These are phyloP conservation scores for Lagorchestes hirsutus DNA, from an alignment of 2,797 vertebrate species.

Conservation along the genomic window DNA sequence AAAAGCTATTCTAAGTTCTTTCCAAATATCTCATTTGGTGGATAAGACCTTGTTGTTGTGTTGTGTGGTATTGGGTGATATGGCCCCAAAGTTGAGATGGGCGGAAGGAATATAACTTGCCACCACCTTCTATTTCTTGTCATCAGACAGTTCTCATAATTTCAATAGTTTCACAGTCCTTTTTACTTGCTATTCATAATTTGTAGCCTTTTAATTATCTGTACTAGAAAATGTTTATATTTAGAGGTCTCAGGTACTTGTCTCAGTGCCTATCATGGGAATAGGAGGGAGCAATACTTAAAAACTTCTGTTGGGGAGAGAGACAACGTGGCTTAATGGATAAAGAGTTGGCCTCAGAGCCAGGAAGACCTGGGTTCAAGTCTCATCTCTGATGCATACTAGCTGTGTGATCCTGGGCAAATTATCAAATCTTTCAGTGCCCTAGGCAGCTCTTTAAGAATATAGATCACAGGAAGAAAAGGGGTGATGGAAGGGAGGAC, in stretches of 20 bases:
- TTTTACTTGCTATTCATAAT: background rate
- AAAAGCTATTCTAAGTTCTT: background rate
- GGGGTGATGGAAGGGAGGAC: too few relatives aligned
- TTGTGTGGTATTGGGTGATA: background rate
- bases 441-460: background rate
- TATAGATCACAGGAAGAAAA: background rate
- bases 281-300: background rate
- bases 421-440: too few relatives aligned
- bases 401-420: background rate
- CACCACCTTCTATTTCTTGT: background rate
- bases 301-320: background rate
- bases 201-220: background rate
- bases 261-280: background rate
- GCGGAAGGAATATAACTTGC: background rate
- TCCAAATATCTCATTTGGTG: background rate
- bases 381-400: too few relatives aligned
- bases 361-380: background rate
- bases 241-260: background rate
- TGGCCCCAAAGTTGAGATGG: background rate
- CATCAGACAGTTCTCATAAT: background rate
- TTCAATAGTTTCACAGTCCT: background rate
- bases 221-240: background rate
- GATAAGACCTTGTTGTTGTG: background rate
- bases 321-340: background rate
- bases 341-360: background rate